Evolutionary conservation across 2,888 invertebrate species (phyloP).

Genomic region (Heliconius sara): DNA sequence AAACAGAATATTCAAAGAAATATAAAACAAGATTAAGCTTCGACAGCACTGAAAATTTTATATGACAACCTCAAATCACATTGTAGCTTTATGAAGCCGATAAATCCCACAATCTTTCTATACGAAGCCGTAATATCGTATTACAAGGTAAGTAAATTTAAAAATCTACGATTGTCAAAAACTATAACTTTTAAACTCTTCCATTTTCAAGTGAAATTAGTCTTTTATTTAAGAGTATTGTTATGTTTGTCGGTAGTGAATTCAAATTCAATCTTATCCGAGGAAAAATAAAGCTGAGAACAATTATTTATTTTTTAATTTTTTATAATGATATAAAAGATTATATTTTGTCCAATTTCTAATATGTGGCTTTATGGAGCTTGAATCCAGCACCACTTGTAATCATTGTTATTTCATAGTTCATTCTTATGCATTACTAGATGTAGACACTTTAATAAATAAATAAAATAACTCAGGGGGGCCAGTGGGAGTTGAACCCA

Average conservation of each 20-base stretch:
- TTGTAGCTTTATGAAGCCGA: constrained; percentile 35
- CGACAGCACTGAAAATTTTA: constrained; percentile 23
- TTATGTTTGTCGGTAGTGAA: not conserved
- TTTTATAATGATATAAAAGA: not conserved
- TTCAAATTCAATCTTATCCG: not conserved
- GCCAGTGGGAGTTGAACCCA: too few species aligned
- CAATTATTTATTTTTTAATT: not conserved
- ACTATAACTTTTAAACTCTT: not conserved
- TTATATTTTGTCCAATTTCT: too few species aligned
- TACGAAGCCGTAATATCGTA: not conserved
- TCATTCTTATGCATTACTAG: too few species aligned
- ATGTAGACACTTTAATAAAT: too few species aligned
- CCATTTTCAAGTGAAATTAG: not conserved
- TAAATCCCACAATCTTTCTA: constrained; percentile 23
- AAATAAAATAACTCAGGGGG: too few species aligned
- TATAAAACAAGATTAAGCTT: not conserved
- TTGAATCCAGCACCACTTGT: too few species aligned
- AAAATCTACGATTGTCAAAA: constrained; percentile 15
- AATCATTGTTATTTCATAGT: too few species aligned
- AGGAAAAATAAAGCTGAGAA: not conserved
- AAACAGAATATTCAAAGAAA: not conserved
- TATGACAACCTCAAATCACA: constrained; percentile 30
- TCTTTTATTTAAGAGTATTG: not conserved
- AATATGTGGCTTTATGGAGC: too few species aligned
- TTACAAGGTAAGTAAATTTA: constrained; percentile 24